A percentile compares a stretch with the other conserved stretches of the same genome.
phyloP scores from a whole-genome alignment of 2,888 invertebrate species.

The Archips xylosteana region DNA sequence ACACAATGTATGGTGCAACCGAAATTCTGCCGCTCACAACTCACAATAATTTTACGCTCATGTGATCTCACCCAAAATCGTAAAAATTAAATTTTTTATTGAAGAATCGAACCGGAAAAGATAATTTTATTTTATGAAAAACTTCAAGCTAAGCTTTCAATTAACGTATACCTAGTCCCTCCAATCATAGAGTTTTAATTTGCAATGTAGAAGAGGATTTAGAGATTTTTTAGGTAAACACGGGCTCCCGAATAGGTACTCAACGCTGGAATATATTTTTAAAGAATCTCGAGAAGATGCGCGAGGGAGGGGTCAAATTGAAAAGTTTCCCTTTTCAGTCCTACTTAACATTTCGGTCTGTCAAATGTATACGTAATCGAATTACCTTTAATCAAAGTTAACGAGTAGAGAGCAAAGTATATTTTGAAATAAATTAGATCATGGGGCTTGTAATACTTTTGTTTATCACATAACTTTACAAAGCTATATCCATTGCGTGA shows the following conservation, averaged over 20 bases:
- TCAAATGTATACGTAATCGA: conserved; percentile 11
- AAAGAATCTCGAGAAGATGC: conserved; percentile 30
- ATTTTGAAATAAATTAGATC: neutral
- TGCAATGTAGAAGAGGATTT: conserved; percentile 16
- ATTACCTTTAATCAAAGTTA: conserved; percentile 22
- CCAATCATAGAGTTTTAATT: conserved; percentile 29
- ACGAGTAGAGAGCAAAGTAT: conserved; percentile 9
- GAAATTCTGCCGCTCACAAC: too few relatives aligned
- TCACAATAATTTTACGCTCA: too few relatives aligned
- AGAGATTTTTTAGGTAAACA: conserved; percentile 23
- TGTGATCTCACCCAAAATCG: too few relatives aligned
- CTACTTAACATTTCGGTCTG: conserved; percentile 30
- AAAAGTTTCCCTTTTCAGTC: conserved; percentile 33
- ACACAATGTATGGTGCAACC: too few relatives aligned
- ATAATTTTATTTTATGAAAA: neutral
- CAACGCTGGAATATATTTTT: conserved; percentile 31
- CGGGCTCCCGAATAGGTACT: conserved; percentile 23
- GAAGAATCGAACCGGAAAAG: neutral
- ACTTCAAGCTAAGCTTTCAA: conserved; percentile 20
- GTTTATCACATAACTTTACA: neutral
- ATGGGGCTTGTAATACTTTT: neutral
- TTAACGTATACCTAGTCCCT: conserved; percentile 20
- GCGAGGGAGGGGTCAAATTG: conserved; percentile 40
- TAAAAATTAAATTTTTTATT: neutral
- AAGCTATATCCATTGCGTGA: neutral